phyloP scores from a whole-genome alignment of 2,113 vertebrate genomes.

The Tachuris rubrigastra region DNA sequence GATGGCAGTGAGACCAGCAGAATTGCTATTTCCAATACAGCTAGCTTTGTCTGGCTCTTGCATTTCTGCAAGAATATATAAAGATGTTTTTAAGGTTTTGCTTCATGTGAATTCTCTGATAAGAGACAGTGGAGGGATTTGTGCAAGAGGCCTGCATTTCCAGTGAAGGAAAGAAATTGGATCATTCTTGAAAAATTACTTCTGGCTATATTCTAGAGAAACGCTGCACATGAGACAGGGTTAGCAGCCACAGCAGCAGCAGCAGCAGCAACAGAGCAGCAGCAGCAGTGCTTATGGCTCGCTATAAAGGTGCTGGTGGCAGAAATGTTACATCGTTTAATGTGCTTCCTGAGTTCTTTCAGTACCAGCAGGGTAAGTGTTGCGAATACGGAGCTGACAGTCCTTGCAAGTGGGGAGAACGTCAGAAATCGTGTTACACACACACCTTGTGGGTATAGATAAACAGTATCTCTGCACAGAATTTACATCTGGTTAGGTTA shows the following conservation, averaged over 20 bases:
- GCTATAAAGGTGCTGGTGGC: conserved; percentile 64
- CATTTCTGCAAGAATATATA: background rate
- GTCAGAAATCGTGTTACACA: background rate
- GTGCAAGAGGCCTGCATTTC: background rate
- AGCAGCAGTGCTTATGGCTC: conserved; percentile 67
- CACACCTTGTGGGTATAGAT: background rate
- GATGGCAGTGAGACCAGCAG: conserved; percentile 75
- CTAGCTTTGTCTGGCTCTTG: conserved; percentile 24
- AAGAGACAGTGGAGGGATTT: background rate
- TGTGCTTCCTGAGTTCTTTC: conserved; percentile 77
- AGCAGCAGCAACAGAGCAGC: background rate
- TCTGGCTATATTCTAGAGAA: background rate
- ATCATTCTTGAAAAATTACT: background rate
- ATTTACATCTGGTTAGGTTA: background rate
- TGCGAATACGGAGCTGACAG: background rate
- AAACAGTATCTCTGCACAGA: background rate
- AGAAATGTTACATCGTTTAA: conserved; percentile 75
- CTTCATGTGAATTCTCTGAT: background rate
- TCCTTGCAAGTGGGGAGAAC: background rate
- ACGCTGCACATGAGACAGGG: background rate
- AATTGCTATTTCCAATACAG: conserved; percentile 51
- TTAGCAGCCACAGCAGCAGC: background rate
- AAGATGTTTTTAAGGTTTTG: conserved; percentile 36
- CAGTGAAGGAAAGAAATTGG: background rate
- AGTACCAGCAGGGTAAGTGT: conserved; percentile 81